A percentile compares a stretch with the other conserved stretches of the same genome.
These are phyloP conservation scores for Eulithis testata DNA, from an alignment of 2,888 invertebrate species.

Conservation along the genomic window DNA sequence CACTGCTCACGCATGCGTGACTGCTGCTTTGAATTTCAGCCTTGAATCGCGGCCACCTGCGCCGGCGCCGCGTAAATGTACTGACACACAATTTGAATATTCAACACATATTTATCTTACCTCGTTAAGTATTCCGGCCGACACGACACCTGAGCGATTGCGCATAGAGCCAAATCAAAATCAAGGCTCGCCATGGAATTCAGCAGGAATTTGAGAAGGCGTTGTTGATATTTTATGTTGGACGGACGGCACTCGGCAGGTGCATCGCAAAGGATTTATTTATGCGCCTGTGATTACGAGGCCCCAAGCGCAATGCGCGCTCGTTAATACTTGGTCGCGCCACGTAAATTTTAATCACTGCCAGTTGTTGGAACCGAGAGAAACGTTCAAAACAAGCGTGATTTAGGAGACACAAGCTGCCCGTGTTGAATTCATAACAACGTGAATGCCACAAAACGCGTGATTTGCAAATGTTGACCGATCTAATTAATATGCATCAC, in stretches of 20 bases:
- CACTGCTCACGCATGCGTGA: slow-evolving; percentile 80
- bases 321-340: slow-evolving; percentile 82
- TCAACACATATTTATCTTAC: slow-evolving; percentile 79
- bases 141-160: slow-evolving; percentile 80
- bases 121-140: slow-evolving; percentile 76
- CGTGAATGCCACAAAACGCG: slow-evolving; percentile 32
- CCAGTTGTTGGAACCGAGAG: slow-evolving; percentile 78
- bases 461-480: slow-evolving; percentile 38
- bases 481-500: slow-evolving; percentile 38
- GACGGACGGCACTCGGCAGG: slow-evolving; percentile 63
- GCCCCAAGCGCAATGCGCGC: slow-evolving; percentile 73
- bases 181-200: slow-evolving; percentile 29
- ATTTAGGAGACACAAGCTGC: slow-evolving; percentile 75
- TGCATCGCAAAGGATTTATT: slow-evolving; percentile 82
- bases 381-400: slow-evolving; percentile 80
- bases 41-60: slow-evolving; percentile 86
- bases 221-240: slow-evolving; percentile 43
- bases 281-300: slow-evolving; percentile 69
- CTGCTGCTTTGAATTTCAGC: slow-evolving; percentile 85
- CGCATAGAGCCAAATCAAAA: slow-evolving; percentile 30
- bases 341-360: slow-evolving; percentile 84
- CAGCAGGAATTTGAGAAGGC: slow-evolving; percentile 41
- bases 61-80: slow-evolving; percentile 86
- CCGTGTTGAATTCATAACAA: slow-evolving; percentile 59
- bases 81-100: slow-evolving; percentile 83